Conservation (phyloP, 1,140 invertebrate genomes). For the Scaptomyza graminum region DNA sequence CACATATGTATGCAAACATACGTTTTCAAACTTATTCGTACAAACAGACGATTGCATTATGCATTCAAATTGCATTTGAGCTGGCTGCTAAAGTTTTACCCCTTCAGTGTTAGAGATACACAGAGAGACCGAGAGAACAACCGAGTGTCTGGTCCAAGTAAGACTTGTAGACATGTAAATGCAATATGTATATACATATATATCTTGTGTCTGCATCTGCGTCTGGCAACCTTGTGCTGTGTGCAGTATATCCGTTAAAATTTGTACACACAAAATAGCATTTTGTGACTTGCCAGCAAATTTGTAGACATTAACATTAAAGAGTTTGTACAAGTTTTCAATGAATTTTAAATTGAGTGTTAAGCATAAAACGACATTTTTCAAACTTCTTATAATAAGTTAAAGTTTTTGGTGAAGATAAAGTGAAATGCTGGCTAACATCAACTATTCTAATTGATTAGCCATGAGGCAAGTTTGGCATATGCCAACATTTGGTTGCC, state of each 20-base stretch:
- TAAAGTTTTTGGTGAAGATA: no score
- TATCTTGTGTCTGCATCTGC: constrained; percentile 34
- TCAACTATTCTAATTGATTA: constrained; percentile 58
- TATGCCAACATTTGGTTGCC: constrained; percentile 36
- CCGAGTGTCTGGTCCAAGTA: constrained; percentile 30
- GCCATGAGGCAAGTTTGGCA: constrained; percentile 28
- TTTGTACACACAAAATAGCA: constrained; percentile 23
- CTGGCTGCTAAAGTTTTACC: constrained; percentile 43
- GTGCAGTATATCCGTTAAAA: constrained; percentile 14
- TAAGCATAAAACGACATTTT: no score
- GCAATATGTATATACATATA: constrained; percentile 4
- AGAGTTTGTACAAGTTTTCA: constrained; percentile 7
- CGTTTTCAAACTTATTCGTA: constrained; percentile 13
- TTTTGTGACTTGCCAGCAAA: constrained; percentile 28
- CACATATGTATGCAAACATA: constrained; percentile 12
- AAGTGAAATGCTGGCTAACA: constrained; percentile 27
- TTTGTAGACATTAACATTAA: constrained; percentile 39
- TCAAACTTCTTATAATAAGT: no score
- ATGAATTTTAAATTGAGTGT: constrained; percentile 1
- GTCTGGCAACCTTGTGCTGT: constrained; percentile 41
- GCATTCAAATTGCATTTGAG: constrained; percentile 58
- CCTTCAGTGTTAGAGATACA: background rate
- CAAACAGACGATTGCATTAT: constrained; percentile 37
- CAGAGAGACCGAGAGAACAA: constrained; percentile 2
- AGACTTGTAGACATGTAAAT: constrained; percentile 42